Percentiles rank a stretch among this genome's conserved stretches.
Conservation (phyloP, 2,113 vertebrate species). For the Tachuris rubrigastra region DNA sequence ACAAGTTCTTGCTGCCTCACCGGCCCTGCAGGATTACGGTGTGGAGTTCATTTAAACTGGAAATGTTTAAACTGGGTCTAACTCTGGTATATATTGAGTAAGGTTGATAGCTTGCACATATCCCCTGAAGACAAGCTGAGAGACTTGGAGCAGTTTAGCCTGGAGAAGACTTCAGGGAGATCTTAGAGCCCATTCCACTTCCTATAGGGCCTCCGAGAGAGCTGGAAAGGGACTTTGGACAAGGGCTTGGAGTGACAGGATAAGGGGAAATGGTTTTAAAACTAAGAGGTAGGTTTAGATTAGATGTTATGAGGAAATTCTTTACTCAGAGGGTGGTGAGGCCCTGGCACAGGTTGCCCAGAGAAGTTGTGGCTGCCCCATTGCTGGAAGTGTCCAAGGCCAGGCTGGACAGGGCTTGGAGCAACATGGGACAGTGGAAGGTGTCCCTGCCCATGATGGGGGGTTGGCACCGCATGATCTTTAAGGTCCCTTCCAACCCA, state of each 20-base stretch:
- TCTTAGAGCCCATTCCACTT: neutral
- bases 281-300: neutral
- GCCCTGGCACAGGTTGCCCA: neutral
- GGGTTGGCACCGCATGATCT: accelerated
- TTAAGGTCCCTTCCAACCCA: neutral
- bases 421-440: accelerated
- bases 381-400: neutral
- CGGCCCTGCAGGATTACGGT: neutral
- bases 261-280: neutral
- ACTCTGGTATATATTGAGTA: neutral
- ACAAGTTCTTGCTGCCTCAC: neutral
- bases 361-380: neutral
- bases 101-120: neutral
- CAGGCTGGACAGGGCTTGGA: accelerated
- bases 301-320: neutral
- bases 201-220: neutral
- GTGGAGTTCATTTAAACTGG: neutral
- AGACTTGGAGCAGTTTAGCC: neutral
- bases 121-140: neutral
- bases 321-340: accelerated
- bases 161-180: neutral
- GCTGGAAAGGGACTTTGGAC: neutral
- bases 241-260: neutral
- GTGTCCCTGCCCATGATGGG: neutral
- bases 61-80: neutral